Evolutionary conservation across 2,113 vertebrate genomes (phyloP).

Genomic region (Tichodroma muraria): DNA sequence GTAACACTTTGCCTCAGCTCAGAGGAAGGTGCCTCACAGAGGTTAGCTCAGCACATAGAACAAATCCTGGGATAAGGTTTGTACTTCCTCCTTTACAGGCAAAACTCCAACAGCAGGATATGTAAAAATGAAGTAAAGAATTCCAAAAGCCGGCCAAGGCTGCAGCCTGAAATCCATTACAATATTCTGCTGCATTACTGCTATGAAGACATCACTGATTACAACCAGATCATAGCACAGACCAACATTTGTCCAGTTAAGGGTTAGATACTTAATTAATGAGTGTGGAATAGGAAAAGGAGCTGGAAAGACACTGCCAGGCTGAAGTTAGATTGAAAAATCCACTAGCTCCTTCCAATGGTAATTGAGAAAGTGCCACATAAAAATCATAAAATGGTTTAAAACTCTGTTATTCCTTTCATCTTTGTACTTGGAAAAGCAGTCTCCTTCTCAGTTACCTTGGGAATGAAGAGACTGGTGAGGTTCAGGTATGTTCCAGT

Average conservation of each 20-base stretch:
- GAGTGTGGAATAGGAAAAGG: neutral
- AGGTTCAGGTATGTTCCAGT: neutral
- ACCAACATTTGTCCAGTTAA: neutral
- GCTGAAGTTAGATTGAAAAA: neutral
- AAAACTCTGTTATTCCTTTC: neutral
- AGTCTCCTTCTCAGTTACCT: neutral
- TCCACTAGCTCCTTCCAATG: neutral
- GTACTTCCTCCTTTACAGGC: slow-evolving; percentile 4
- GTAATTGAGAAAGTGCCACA: slow-evolving; percentile 13
- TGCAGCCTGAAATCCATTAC: neutral
- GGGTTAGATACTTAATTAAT: neutral
- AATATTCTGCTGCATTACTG: neutral
- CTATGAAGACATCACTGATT: neutral
- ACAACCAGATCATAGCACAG: neutral
- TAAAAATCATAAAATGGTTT: neutral
- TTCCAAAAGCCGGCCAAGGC: neutral
- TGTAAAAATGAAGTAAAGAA: neutral
- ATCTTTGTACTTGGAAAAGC: neutral
- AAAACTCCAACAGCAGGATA: neutral
- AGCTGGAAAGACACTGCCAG: slow-evolving; percentile 9
- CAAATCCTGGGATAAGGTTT: neutral
- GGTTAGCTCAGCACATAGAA: slow-evolving; percentile 21
- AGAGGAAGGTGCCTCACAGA: neutral
- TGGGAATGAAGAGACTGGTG: neutral
- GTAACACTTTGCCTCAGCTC: neutral